Conservation (phyloP, 2,797 vertebrate species). For the Podargus strigoides region DNA sequence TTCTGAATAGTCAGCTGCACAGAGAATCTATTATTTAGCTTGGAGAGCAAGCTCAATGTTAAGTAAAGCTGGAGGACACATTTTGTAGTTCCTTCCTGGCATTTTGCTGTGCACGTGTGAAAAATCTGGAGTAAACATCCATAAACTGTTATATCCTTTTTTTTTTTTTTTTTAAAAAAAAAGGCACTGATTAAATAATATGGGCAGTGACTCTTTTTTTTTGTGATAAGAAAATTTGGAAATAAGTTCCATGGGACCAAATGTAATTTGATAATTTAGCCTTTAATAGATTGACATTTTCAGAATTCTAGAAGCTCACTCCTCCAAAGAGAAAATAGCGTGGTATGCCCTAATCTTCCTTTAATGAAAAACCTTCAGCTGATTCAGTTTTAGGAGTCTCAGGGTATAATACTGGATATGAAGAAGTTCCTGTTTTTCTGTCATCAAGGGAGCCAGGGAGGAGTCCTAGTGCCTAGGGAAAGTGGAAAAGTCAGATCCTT, state of each 20-base stretch:
- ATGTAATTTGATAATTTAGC: neutral
- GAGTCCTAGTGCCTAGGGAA: neutral
- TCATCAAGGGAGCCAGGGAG: neutral
- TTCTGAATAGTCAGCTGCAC: constrained; percentile 5
- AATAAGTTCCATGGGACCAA: neutral
- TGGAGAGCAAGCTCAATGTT: neutral
- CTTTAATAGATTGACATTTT: neutral
- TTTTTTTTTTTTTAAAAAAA: neutral
- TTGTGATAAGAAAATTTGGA: neutral
- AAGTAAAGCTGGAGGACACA: neutral
- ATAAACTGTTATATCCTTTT: neutral
- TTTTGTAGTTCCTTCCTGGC: constrained; percentile 18
- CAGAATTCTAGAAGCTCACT: neutral
- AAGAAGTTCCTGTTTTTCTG: neutral
- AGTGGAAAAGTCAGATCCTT: neutral
- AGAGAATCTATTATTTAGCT: neutral
- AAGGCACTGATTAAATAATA: neutral
- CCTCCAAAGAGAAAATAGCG: neutral
- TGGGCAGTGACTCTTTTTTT: neutral
- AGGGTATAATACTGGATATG: neutral
- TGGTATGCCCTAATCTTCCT: neutral
- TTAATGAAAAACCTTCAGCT: neutral
- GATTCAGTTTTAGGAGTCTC: neutral
- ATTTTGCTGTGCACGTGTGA: neutral
- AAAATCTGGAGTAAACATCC: neutral